Evolutionary conservation across 2,797 vertebrate species (phyloP).

Genomic region (Anguilla megastoma): DNA sequence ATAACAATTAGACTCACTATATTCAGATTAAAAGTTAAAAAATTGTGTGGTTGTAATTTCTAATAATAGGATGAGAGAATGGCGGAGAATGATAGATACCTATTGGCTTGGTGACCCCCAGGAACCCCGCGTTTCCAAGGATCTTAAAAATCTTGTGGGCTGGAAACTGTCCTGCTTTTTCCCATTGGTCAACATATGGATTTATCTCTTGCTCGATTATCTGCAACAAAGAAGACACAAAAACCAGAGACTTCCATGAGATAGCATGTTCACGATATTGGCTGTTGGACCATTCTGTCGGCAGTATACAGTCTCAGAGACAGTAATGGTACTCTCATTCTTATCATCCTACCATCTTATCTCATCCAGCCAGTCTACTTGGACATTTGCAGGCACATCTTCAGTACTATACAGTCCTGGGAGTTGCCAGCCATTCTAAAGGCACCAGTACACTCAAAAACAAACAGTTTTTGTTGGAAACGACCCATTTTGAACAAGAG

Average conservation of each 20-base stretch:
- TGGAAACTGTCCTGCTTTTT: slow-evolving; percentile 79
- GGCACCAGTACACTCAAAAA: background rate
- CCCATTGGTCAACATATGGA: slow-evolving; percentile 81
- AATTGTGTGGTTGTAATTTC: background rate
- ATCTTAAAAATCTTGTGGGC: slow-evolving; percentile 82
- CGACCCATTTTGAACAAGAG: too few species aligned
- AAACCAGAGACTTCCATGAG: background rate
- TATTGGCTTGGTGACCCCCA: slow-evolving; percentile 79
- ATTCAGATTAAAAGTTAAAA: background rate
- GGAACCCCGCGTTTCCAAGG: slow-evolving; percentile 78
- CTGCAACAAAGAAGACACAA: slow-evolving; percentile 59
- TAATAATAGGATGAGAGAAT: background rate
- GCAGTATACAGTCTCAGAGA: background rate
- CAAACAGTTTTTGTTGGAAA: background rate
- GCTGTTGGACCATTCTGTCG: background rate
- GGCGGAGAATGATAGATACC: slow-evolving; percentile 59
- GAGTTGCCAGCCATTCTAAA: background rate
- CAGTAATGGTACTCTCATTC: background rate
- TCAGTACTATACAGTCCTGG: background rate
- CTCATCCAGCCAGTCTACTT: background rate
- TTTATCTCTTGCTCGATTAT: slow-evolving; percentile 86
- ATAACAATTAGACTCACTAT: background rate
- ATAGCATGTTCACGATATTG: background rate
- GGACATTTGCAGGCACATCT: background rate
- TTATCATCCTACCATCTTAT: background rate